Evolutionary conservation across 2,888 invertebrate species (phyloP).

Genomic region (Cistogaster globosa): DNA sequence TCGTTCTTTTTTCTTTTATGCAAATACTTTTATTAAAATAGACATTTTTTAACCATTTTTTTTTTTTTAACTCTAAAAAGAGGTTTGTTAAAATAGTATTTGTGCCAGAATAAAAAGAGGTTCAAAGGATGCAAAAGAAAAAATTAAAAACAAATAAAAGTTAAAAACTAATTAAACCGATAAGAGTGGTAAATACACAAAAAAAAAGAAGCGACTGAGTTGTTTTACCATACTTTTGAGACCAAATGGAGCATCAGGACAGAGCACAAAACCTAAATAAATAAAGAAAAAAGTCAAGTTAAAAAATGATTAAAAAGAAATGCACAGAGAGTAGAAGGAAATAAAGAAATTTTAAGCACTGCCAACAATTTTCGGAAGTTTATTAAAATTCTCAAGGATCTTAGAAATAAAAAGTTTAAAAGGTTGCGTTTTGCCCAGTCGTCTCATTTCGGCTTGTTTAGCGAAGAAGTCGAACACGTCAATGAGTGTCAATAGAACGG

Average conservation of each 20-base stretch:
- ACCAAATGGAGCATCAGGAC: slow-evolving; percentile 40
- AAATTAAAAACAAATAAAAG: slow-evolving; percentile 70
- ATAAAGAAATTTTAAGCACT: slow-evolving; percentile 40
- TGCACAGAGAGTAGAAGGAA: background rate
- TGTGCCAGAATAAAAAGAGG: slow-evolving; percentile 17
- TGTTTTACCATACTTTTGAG: slow-evolving; percentile 56
- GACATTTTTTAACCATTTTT: background rate
- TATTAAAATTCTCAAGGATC: too few species aligned
- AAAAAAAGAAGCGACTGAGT: slow-evolving; percentile 49
- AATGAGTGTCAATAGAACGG: too few species aligned
- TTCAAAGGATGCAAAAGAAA: slow-evolving; percentile 14
- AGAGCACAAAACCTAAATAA: slow-evolving; percentile 50
- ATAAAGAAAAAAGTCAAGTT: slow-evolving; percentile 36
- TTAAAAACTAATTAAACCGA: slow-evolving; percentile 75
- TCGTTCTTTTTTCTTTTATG: slow-evolving; percentile 2
- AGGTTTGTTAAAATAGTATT: slow-evolving; percentile 45
- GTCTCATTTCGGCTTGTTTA: too few species aligned
- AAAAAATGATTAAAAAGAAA: background rate
- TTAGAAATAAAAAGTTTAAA: too few species aligned
- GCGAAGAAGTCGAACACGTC: too few species aligned
- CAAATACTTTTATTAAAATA: slow-evolving; percentile 34
- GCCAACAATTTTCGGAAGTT: background rate
- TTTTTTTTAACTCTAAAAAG: slow-evolving; percentile 26
- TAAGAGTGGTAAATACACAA: slow-evolving; percentile 73
- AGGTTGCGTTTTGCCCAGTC: too few species aligned